Evolutionary conservation across 2,888 invertebrate genomes (phyloP).

Genomic region (Lasioglossum malachurum): DNA sequence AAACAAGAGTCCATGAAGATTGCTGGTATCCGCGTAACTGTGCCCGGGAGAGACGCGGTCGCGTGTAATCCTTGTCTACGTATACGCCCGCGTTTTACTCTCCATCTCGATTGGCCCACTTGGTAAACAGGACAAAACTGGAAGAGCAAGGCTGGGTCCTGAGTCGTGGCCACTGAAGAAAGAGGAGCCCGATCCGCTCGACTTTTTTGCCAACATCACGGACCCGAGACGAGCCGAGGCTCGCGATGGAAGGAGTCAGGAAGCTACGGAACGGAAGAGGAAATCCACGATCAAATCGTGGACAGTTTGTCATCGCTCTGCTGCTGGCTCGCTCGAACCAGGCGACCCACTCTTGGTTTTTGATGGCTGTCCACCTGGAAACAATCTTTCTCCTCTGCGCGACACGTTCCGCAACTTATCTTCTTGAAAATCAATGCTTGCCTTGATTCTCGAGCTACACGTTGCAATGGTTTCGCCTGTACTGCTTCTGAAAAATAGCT

Average conservation of each 20-base stretch:
- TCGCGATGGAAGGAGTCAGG: conserved; percentile 29
- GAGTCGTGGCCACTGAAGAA: conserved; percentile 41
- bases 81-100: conserved; percentile 76
- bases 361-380: conserved; percentile 53
- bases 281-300: conserved; percentile 44
- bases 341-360: conserved; percentile 81
- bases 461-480: not conserved
- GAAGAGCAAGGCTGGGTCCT: conserved; percentile 69
- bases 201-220: conserved; percentile 69
- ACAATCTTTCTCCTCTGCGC: conserved; percentile 23
- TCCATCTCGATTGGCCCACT: conserved; percentile 85
- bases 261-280: conserved; percentile 52
- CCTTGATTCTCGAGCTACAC: not conserved
- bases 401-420: conserved; percentile 56
- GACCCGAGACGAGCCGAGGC: conserved; percentile 53
- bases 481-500: not conserved
- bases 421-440: conserved; percentile 29
- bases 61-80: conserved; percentile 48
- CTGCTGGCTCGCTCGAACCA: not conserved
- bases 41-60: conserved; percentile 26
- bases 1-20: conserved; percentile 38
- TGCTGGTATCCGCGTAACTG: conserved; percentile 44
- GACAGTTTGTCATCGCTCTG: conserved; percentile 45
- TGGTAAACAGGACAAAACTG: conserved; percentile 84
- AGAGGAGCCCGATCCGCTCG: conserved; percentile 73